These are phyloP conservation scores for Ochotona curzoniae DNA, from an alignment of 2,113 vertebrate species.

Conservation along the genomic window DNA sequence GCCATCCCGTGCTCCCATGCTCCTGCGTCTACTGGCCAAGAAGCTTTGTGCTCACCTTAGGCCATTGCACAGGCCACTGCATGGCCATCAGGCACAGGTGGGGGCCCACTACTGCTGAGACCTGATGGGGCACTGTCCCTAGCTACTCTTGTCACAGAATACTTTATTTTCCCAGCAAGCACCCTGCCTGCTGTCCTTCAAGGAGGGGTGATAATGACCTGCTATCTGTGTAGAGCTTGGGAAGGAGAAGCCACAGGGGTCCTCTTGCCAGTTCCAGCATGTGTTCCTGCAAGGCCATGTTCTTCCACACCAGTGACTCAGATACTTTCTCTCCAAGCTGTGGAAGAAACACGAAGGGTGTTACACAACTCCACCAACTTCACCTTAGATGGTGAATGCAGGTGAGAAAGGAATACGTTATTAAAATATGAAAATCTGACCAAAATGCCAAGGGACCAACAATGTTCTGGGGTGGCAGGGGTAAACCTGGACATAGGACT, in stretches of 20 bases:
- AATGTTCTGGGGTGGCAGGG: not conserved
- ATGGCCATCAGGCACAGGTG: not conserved
- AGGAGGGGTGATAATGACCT: slow-evolving; percentile 53
- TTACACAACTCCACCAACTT: not conserved
- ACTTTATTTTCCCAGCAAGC: slow-evolving; percentile 35
- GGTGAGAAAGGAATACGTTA: not conserved
- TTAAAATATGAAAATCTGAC: slow-evolving; percentile 32
- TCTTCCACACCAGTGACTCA: not conserved
- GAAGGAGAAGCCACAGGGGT: not conserved
- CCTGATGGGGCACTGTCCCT: not conserved
- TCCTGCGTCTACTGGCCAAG: not conserved
- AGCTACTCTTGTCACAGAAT: not conserved
- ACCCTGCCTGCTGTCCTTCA: not conserved
- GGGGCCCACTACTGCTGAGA: not conserved
- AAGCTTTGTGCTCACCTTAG: not conserved
- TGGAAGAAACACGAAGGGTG: not conserved
- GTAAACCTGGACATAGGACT: not conserved
- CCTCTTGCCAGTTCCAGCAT: not conserved
- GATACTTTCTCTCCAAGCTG: not conserved
- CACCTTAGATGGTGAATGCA: not conserved
- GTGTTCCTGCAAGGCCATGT: not conserved
- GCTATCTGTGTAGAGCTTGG: not conserved
- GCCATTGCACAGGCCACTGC: not conserved
- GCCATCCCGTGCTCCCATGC: not conserved
- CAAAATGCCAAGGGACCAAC: not conserved